Percentiles rank a stretch among this genome's conserved stretches.
phyloP scores from a whole-genome alignment of 1,140 invertebrate genomes.

The Brachionus sp. region DNA sequence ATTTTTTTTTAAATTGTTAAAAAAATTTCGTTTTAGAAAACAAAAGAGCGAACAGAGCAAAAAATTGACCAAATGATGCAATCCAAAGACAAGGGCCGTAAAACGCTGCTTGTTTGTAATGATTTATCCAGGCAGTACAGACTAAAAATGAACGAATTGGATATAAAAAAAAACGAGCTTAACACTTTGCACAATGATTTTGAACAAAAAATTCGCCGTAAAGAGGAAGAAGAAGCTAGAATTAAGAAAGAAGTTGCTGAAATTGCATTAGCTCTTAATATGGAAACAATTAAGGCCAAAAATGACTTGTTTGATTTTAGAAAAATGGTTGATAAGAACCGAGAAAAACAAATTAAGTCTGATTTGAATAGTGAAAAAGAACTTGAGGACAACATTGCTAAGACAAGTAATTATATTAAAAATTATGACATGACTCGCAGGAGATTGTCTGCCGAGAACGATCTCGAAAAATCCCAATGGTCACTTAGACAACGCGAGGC shows the following conservation, averaged over 20 bases:
- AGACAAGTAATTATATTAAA: slow-evolving; percentile 55
- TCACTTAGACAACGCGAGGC: slow-evolving; percentile 55
- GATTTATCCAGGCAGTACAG: slow-evolving; percentile 52
- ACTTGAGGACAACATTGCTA: slow-evolving; percentile 50
- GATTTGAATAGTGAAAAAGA: slow-evolving; percentile 48
- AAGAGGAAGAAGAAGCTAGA: slow-evolving; percentile 54
- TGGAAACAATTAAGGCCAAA: slow-evolving; percentile 54
- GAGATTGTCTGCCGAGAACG: slow-evolving; percentile 54
- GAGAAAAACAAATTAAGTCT: slow-evolving; percentile 48
- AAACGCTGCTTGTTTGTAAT: slow-evolving; percentile 51
- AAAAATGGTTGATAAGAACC: slow-evolving; percentile 48
- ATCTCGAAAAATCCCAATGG: slow-evolving; percentile 52
- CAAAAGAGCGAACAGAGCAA: slow-evolving; percentile 50
- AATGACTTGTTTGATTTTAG: slow-evolving; percentile 48
- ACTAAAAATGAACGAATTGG: slow-evolving; percentile 53
- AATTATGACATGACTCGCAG: slow-evolving; percentile 52
- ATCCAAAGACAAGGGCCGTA: slow-evolving; percentile 50
- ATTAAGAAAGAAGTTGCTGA: slow-evolving; percentile 55
- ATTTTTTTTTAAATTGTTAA: neutral
- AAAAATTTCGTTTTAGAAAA: slow-evolving; percentile 47
- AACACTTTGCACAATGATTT: slow-evolving; percentile 53
- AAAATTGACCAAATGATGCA: slow-evolving; percentile 46
- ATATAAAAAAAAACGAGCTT: slow-evolving; percentile 53
- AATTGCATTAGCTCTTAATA: slow-evolving; percentile 53
- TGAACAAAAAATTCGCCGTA: slow-evolving; percentile 54